Percentiles rank a stretch among this genome's conserved stretches.
Evolutionary conservation across 2,888 invertebrate species (phyloP).

Genomic region (Sthenelais limicola): DNA sequence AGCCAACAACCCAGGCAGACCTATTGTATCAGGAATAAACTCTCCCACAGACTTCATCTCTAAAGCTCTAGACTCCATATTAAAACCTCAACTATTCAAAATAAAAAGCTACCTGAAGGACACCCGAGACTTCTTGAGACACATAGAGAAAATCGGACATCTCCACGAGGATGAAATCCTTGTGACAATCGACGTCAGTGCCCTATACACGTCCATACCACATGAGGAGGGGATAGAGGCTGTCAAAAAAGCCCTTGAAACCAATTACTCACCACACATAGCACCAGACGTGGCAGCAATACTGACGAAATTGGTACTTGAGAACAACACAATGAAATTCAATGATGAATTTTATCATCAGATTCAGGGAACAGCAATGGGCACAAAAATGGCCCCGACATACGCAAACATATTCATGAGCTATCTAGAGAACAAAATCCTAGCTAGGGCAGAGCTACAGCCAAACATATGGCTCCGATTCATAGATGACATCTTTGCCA

Average conservation of each 20-base stretch:
- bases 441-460: not conserved
- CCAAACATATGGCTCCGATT: conserved; percentile 5
- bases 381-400: conserved; percentile 47
- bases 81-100: not conserved
- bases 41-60: too few relatives aligned
- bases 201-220: not conserved
- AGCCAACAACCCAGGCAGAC: conserved; percentile 15
- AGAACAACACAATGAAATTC: conserved; percentile 44
- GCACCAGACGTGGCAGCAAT: not conserved
- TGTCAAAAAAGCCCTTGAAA: not conserved
- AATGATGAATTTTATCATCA: conserved; percentile 44
- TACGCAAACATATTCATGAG: conserved; percentile 49
- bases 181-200: not conserved
- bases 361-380: conserved; percentile 48
- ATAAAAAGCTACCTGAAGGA: not conserved
- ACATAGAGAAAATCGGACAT: not conserved
- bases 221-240: conserved; percentile 2
- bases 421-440: conserved; percentile 34
- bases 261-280: conserved; percentile 2
- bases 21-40: not conserved
- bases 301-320: conserved; percentile 6
- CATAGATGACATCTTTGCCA: conserved; percentile 2
- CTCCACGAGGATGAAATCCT: not conserved
- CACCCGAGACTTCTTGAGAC: not conserved
- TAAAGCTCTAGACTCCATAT: too few relatives aligned